phyloP scores from a whole-genome alignment of 92 coral and sea anemone genomes.

The Zoanthus sociatus region DNA sequence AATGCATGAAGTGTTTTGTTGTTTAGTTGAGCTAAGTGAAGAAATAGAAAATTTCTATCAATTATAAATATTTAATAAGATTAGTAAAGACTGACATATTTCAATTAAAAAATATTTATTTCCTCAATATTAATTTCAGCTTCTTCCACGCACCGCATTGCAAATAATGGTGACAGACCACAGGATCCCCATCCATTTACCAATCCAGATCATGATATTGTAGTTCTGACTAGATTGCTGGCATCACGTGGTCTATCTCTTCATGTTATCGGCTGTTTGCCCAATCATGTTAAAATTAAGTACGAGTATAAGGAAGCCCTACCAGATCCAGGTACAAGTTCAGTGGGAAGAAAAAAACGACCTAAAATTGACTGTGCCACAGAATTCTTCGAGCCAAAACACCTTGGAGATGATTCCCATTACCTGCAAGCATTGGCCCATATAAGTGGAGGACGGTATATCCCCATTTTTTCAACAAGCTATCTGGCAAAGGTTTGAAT shows the following conservation, averaged over 20 bases:
- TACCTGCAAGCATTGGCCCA: conserved; percentile 33
- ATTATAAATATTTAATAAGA: no score
- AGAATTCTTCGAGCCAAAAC: conserved; percentile 3
- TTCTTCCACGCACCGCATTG: background rate
- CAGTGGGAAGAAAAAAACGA: background rate
- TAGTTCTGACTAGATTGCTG: conserved; percentile 21
- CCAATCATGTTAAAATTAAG: background rate
- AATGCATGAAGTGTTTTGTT: no score
- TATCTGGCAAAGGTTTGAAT: conserved; percentile 27
- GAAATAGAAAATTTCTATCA: no score
- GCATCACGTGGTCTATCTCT: conserved; percentile 44
- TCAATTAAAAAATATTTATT: background rate
- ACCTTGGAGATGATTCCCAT: conserved; percentile 34
- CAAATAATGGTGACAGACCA: background rate
- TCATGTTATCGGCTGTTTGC: conserved; percentile 32
- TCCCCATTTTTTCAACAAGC: conserved; percentile 36
- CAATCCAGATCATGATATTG: background rate
- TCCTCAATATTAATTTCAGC: background rate
- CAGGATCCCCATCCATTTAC: background rate
- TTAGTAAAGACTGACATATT: no score
- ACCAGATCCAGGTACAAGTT: background rate
- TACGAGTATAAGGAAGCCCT: background rate
- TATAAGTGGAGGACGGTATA: conserved; percentile 38
- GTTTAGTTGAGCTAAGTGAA: no score
- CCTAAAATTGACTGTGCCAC: conserved; percentile 11